These are phyloP conservation scores for Takifugu flavidus DNA, from an alignment of 2,113 vertebrate genomes.

Conservation along the genomic window DNA sequence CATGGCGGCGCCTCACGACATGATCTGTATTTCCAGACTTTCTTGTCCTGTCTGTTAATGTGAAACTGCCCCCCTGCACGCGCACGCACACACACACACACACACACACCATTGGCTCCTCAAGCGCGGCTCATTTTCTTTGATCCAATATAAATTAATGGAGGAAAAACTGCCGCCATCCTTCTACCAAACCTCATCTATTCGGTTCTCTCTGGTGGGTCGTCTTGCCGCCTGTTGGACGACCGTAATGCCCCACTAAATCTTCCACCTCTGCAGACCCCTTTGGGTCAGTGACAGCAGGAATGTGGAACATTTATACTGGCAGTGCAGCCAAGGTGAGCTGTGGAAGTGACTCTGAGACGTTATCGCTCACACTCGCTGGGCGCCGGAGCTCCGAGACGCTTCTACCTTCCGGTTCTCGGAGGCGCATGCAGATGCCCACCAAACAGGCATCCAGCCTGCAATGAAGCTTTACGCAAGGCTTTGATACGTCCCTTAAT, in stretches of 20 bases:
- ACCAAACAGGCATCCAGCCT: conserved; percentile 49
- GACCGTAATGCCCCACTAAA: conserved; percentile 54
- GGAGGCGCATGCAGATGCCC: conserved; percentile 56
- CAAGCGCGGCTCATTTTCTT: conserved; percentile 45
- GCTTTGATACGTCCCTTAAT: conserved; percentile 68
- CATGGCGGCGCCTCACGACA: conserved; percentile 13
- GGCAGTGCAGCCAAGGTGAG: conserved; percentile 51
- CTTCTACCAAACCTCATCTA: conserved; percentile 49
- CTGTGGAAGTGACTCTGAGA: conserved; percentile 50
- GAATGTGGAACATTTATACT: conserved; percentile 66
- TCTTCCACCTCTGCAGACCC: conserved; percentile 55
- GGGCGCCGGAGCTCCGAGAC: conserved; percentile 53
- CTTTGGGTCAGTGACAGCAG: conserved; percentile 34
- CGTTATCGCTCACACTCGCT: conserved; percentile 58
- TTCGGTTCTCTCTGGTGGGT: conserved; percentile 59
- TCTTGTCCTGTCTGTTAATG: no score
- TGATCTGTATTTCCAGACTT: no score
- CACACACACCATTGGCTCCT: no score
- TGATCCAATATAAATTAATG: conserved; percentile 37
- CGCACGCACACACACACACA: no score
- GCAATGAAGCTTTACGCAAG: conserved; percentile 63
- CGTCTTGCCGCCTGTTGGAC: conserved; percentile 42
- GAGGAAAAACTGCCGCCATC: conserved; percentile 48
- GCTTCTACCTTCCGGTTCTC: conserved; percentile 16
- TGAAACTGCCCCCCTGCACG: no score